Evolutionary conservation across 2,888 invertebrate genomes (phyloP).

Genomic region (Metopia argyrocephala): DNA sequence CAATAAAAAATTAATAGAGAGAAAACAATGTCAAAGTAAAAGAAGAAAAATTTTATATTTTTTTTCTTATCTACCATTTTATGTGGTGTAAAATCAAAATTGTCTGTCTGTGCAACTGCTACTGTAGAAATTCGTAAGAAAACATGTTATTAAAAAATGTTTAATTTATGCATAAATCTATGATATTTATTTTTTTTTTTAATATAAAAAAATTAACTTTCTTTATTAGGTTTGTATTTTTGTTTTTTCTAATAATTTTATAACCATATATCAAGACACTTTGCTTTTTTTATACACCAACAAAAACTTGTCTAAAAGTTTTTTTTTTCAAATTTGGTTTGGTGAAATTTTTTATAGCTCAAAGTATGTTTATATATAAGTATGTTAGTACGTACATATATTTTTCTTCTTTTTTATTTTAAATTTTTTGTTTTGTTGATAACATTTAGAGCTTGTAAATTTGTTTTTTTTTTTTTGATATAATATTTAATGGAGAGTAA

Average conservation of each 20-base stretch:
- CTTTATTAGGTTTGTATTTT: slow-evolving; percentile 45
- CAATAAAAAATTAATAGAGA: slow-evolving; percentile 10
- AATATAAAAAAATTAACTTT: slow-evolving; percentile 45
- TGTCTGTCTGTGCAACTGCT: not conserved
- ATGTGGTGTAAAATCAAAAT: slow-evolving; percentile 30
- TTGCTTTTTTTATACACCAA: not conserved
- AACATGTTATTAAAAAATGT: slow-evolving; percentile 31
- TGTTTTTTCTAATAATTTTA: slow-evolving; percentile 9
- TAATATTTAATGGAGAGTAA: not conserved
- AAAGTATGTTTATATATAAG: not conserved
- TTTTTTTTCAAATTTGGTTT: slow-evolving; percentile 36
- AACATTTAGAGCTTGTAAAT: slow-evolving; percentile 39
- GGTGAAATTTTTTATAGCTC: slow-evolving; percentile 53
- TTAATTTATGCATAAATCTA: slow-evolving; percentile 62
- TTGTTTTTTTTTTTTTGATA: not conserved
- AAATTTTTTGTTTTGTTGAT: not conserved
- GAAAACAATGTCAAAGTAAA: slow-evolving; percentile 38
- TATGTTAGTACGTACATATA: too few species aligned
- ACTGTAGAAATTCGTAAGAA: slow-evolving; percentile 47
- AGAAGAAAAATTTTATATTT: not conserved
- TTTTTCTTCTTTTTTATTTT: not conserved
- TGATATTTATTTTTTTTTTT: slow-evolving; percentile 32
- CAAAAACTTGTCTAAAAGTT: slow-evolving; percentile 56
- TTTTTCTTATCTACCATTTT: slow-evolving; percentile 1
- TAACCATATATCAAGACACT: slow-evolving; percentile 33